Evolutionary conservation across 2,113 vertebrate species (phyloP), one percentile per base, ranked within the genome.

Genomic region (Hepsetus odoe): DNA sequence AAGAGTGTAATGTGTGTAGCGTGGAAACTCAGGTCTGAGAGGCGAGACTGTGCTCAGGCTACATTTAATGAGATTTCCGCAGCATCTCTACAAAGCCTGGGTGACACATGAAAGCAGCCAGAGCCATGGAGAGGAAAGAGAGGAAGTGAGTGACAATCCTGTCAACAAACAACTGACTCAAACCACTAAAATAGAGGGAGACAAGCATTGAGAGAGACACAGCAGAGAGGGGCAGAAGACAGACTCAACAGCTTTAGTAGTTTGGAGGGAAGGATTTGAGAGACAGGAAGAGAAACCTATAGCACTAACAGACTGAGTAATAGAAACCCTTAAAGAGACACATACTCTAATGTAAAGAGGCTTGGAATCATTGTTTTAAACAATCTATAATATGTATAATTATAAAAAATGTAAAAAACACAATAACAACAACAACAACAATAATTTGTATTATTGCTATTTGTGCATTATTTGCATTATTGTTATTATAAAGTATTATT

Each of bases 21-120:
- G 22, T 71, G 56, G 24, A 64, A 68, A 62, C 71, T 78, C 67
- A 28, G 67, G 67, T 72, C 76, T 71, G 76, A 71, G 68, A 51
- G 61, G 68, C 33, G 55, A 77, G 28, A 61, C 26, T 77, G 76
- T 61, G 46, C 56, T 51, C 28, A 26, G 67, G 44, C 76, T 49
- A 32, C 42, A 35, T 62, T 78, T 78, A 78, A 78, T 78, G 76
- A 78, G 76, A 78, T 78, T 78, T 78, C 76, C 33, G 56, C 76
- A 51, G 67, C 55, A 56, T 68, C 76, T 71, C 40, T 78, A 78
- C 67, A 78, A 78, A 78, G 76, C 66, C 56, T n/a, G 67, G 76
- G 55, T 71, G 67, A 71, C 67, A 78, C 76, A 78, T 78, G 42
- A 78, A 78, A 78, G 67, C 76, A 78, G 67, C 32, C 56, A 2